Base-by-base conservation (phyloP, 2,113 vertebrate genomes). In the Oreochromis aureus region DNA sequence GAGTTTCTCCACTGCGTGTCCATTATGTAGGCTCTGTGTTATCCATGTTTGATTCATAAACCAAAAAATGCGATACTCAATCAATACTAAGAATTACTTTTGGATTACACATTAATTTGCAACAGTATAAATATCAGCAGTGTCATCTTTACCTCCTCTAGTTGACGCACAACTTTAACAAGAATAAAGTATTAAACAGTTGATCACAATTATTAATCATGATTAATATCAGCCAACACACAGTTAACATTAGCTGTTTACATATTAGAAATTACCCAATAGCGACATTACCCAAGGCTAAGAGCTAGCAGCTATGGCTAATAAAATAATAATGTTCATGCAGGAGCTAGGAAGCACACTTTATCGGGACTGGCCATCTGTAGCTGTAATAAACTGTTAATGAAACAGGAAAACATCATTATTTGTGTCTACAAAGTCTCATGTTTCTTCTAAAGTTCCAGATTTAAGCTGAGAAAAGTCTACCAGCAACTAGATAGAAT, bases 41-140 rank as follows among this genome's bases (percentile, higher is more conserved):
- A 18, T 46, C 39, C 39, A 46, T 46, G 39, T 73, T 24, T 46
- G 22, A 44, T 1, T 27, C 1, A 46, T 69, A 69, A 22, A 41
- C 7, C 61, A n/a, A 39, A 39, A 39, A 22, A 22, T 39, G 19
- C 0, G 6, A 39, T 66, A 32, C 0, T 61, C 15, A 0, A 39
- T 39, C 6, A n/a, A 39, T 39, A 66, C 61, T 39, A 66, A 66
- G 6, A 66, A 39, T 69, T 11, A 69, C 34, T 22, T 22, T 41
- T 39, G 0, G 34, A 69, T 69, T 66, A 39, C 19, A 39, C 34
- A 22, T 39, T 41, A 5, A 69, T 69, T 69, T 69, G 61, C 63
- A 69, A 8, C 34, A 69, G 19, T 69, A 41, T 69, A 39, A 69
- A 41, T 69, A 69, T 39, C 51, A 19, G 18, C 19, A 54, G 53